These are phyloP conservation scores for Acanthurus leucopareius DNA, from an alignment of 2,797 vertebrate genomes.

Conservation along the genomic window DNA sequence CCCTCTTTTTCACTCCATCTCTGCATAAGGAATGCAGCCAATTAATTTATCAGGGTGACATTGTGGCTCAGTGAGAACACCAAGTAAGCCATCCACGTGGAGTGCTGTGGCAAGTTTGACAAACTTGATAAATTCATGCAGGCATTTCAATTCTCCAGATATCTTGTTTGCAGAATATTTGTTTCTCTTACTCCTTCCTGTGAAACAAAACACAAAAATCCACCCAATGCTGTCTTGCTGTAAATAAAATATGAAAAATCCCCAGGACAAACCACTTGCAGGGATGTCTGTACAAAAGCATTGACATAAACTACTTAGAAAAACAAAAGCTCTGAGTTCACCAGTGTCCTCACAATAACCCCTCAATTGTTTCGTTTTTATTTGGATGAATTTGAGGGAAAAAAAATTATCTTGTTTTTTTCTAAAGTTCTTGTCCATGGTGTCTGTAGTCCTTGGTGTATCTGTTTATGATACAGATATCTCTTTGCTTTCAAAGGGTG, in stretches of 20 bases:
- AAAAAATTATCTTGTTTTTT: constrained; percentile 18
- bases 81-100: constrained; percentile 6
- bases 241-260: constrained; percentile 57
- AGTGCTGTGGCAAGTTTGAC: constrained; percentile 51
- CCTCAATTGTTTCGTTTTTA: constrained; percentile 26
- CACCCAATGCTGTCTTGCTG: constrained; percentile 29
- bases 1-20: constrained; percentile 44
- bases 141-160: constrained; percentile 40
- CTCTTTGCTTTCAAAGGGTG: constrained; percentile 19
- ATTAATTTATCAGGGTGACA: constrained; percentile 75
- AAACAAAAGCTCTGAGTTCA: constrained; percentile 31
- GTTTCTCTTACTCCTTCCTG: constrained; percentile 25
- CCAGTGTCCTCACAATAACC: constrained; percentile 39
- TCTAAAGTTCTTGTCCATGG: constrained; percentile 3
- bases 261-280: constrained; percentile 36
- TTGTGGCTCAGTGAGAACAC: constrained; percentile 46
- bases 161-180: constrained; percentile 38
- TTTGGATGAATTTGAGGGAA: constrained; percentile 30
- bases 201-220: constrained; percentile 15
- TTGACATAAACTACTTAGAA: constrained; percentile 28
- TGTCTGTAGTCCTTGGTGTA: background rate
- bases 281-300: constrained; percentile 20
- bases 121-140: constrained; percentile 54
- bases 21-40: constrained; percentile 59
- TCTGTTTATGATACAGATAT: constrained; percentile 25